Conservation (phyloP, 2,797 vertebrate species). For the Anniella stebbinsi region DNA sequence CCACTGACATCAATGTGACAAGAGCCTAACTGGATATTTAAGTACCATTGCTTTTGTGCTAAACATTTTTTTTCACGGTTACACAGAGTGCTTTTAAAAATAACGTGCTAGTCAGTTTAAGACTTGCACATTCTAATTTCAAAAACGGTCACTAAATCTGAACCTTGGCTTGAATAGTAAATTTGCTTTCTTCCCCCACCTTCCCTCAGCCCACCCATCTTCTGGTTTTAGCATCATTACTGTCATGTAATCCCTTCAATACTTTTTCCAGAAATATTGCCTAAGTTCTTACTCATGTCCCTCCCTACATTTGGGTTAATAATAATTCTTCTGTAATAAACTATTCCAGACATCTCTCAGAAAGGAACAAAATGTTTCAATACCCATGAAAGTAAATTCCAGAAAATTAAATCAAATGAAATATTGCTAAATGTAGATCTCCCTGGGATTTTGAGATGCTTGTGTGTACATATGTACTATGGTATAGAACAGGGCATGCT, state of each 20-base stretch:
- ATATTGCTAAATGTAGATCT: not conserved
- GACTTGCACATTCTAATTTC: not conserved
- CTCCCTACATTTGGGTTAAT: not conserved
- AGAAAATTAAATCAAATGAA: not conserved
- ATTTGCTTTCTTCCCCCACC: not conserved
- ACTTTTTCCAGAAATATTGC: not conserved
- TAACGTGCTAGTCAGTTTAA: not conserved
- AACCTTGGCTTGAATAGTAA: not conserved
- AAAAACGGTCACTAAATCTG: not conserved
- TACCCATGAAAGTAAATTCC: not conserved
- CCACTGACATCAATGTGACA: not conserved
- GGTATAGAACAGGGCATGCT: no score
- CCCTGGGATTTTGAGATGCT: not conserved
- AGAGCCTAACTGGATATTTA: not conserved
- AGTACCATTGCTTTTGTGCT: not conserved
- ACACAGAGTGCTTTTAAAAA: not conserved
- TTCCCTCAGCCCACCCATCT: no score
- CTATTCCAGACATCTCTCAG: not conserved
- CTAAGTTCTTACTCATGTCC: not conserved
- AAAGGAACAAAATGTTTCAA: not conserved
- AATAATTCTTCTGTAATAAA: not conserved
- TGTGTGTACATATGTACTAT: not conserved
- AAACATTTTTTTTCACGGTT: not conserved
- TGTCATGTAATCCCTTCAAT: no score
- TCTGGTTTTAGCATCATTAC: not conserved